These are phyloP conservation scores for Procambarus virginalis DNA, from an alignment of 1,140 invertebrate genomes.

Conservation along the genomic window DNA sequence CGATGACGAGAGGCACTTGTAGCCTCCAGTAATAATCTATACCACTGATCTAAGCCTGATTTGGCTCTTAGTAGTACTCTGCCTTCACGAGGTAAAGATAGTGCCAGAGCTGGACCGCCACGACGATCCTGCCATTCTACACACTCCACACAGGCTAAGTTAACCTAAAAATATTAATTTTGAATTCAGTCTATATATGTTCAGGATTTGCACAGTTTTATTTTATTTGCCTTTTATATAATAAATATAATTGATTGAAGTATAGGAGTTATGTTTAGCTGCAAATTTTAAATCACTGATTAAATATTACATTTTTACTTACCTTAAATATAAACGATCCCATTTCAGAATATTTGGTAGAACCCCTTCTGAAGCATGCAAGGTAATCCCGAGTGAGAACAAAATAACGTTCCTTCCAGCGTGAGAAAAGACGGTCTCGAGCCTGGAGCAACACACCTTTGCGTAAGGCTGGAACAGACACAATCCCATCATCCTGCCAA, in stretches of 20 bases:
- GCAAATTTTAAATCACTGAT: not conserved
- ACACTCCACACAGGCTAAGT: constrained; percentile 80
- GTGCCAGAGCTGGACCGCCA: constrained; percentile 75
- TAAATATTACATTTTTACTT: constrained; percentile 63
- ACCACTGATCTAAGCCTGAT: constrained; percentile 69
- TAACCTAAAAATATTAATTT: constrained; percentile 75
- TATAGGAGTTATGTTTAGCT: too few species aligned
- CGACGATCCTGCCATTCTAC: constrained; percentile 81
- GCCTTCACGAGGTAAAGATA: constrained; percentile 77
- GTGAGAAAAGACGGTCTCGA: constrained; percentile 80
- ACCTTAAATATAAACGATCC: constrained; percentile 83
- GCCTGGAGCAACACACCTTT: constrained; percentile 82
- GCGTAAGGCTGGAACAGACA: constrained; percentile 76
- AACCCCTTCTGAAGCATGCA: constrained; percentile 81
- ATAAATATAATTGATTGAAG: too few species aligned
- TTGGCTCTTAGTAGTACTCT: constrained; percentile 77
- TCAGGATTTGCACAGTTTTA: not conserved
- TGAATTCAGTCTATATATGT: not conserved
- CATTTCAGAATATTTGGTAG: constrained; percentile 80
- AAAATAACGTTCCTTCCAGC: constrained; percentile 82
- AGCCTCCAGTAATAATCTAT: constrained; percentile 66
- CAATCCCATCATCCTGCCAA: constrained; percentile 59
- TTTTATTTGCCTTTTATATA: not conserved
- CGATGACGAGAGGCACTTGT: constrained; percentile 68
- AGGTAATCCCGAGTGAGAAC: constrained; percentile 82